Conservation (phyloP, 2,888 invertebrate genomes). For the Melanotus villosus region DNA sequence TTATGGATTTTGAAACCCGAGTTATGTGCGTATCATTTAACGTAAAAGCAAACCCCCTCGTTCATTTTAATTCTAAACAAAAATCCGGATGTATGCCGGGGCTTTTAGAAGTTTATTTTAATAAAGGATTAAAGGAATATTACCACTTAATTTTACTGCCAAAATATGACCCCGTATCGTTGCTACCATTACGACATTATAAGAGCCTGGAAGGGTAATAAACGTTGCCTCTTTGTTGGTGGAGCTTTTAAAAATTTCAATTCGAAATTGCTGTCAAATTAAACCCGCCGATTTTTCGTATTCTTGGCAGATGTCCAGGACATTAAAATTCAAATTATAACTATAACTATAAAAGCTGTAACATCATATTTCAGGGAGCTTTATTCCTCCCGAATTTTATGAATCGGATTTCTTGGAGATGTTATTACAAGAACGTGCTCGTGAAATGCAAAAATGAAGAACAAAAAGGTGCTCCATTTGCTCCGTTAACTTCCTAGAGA, state of each 20-base stretch:
- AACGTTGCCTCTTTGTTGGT: no score
- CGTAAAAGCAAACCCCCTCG: slow-evolving; percentile 21
- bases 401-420: slow-evolving; percentile 40
- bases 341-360: slow-evolving; percentile 38
- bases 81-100: background rate
- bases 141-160: no score
- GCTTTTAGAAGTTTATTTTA: no score
- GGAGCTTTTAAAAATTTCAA: no score
- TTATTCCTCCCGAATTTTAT: slow-evolving; percentile 39
- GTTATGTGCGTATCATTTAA: slow-evolving; percentile 25
- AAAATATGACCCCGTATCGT: no score
- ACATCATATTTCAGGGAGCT: slow-evolving; percentile 36
- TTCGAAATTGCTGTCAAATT: slow-evolving; percentile 18
- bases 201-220: no score
- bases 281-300: slow-evolving; percentile 25
- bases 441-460: slow-evolving; percentile 25
- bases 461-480: slow-evolving; percentile 35
- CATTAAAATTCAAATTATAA: slow-evolving; percentile 46
- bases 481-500: slow-evolving; percentile 19
- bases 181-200: no score
- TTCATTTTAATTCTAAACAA: slow-evolving; percentile 29
- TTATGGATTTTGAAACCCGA: slow-evolving; percentile 2
- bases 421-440: slow-evolving; percentile 38
- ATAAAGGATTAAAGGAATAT: no score
- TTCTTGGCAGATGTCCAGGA: slow-evolving; percentile 40